Percentiles rank a stretch among this genome's conserved stretches.
These are phyloP conservation scores for Prunella himalayana DNA, from an alignment of 2,113 vertebrate species.

Conservation along the genomic window DNA sequence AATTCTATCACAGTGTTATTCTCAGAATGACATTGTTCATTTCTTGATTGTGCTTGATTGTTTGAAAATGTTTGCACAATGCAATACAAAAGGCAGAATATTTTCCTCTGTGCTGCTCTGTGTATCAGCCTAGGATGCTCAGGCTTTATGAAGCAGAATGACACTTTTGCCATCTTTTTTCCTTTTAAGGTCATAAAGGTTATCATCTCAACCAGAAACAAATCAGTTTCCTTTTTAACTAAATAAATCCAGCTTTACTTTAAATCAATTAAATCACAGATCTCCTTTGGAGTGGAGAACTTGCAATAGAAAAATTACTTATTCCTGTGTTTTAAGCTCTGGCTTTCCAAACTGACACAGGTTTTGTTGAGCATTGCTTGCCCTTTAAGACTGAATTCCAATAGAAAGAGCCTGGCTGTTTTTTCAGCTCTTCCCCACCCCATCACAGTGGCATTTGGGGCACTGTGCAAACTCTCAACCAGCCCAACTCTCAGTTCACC, in stretches of 20 bases:
- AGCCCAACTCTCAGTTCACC: background rate
- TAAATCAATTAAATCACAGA: background rate
- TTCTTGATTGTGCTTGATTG: background rate
- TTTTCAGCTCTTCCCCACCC: background rate
- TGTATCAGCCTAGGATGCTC: background rate
- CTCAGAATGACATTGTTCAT: background rate
- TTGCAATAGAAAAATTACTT: background rate
- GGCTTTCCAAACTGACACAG: background rate
- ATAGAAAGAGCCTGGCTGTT: background rate
- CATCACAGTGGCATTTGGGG: background rate
- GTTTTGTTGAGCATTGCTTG: background rate
- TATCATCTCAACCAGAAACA: background rate
- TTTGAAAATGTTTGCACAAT: background rate
- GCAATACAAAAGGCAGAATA: background rate
- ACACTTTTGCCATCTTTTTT: background rate
- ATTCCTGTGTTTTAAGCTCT: background rate
- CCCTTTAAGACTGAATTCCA: background rate
- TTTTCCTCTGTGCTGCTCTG: background rate
- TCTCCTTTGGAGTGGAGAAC: background rate
- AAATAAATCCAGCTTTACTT: background rate
- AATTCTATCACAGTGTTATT: background rate
- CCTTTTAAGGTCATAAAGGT: background rate
- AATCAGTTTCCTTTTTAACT: background rate
- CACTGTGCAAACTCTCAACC: background rate
- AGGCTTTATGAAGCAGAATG: background rate